These are phyloP conservation scores for Batillaria attramentaria DNA, from an alignment of 1,140 invertebrate genomes.

Conservation along the genomic window DNA sequence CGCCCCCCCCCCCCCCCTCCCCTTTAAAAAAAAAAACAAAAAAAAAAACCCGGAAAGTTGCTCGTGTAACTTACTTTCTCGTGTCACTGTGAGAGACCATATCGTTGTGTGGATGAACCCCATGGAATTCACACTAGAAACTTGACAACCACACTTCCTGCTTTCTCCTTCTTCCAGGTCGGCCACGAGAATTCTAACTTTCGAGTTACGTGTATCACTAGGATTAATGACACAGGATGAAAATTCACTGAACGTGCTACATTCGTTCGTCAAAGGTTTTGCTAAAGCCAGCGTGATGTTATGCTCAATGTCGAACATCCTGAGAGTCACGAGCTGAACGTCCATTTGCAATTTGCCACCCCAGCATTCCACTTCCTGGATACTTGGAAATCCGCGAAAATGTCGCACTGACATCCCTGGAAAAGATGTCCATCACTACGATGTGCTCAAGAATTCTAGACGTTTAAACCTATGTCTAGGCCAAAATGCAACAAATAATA, in stretches of 20 bases:
- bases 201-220: background rate
- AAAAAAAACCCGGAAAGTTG: too few relatives aligned
- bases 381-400: conserved; percentile 5
- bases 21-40: too few relatives aligned
- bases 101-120: too few relatives aligned
- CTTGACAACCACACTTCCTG: conserved; percentile 19
- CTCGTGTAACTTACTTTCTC: too few relatives aligned
- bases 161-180: conserved; percentile 26
- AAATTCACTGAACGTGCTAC: conserved; percentile 1
- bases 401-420: background rate
- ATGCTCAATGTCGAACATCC: background rate
- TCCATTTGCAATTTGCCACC: conserved; percentile 11
- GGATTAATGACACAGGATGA: conserved; percentile 16
- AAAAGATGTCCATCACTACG: too few relatives aligned
- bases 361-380: conserved; percentile 35
- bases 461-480: too few relatives aligned
- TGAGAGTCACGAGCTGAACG: conserved; percentile 14
- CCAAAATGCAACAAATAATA: too few relatives aligned
- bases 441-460: too few relatives aligned
- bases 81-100: too few relatives aligned
- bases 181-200: conserved; percentile 11
- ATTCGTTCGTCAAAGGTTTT: background rate
- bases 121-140: too few relatives aligned
- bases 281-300: background rate
- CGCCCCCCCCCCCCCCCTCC: too few relatives aligned